Conservation (phyloP, 2,113 vertebrate genomes). For the Motacilla alba region DNA sequence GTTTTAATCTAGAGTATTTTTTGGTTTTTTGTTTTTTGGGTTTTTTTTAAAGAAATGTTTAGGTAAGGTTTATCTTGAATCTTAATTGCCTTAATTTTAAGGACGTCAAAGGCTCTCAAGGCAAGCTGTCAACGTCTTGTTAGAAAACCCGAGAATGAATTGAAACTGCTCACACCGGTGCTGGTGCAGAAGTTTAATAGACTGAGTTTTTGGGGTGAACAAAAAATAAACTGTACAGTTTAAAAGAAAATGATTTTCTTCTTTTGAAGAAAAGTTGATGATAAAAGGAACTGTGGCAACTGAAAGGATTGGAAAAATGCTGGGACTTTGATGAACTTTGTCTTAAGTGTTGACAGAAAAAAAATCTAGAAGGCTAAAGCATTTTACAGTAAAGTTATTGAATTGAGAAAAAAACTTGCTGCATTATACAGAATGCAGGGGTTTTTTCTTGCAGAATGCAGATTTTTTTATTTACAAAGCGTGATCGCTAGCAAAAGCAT, state of each 20-base stretch:
- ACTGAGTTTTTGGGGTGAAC: conserved; percentile 83
- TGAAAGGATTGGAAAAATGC: conserved; percentile 79
- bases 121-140: conserved; percentile 86
- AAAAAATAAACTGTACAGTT: conserved; percentile 92
- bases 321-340: conserved; percentile 89
- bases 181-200: conserved; percentile 81
- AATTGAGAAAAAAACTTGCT: conserved; percentile 80
- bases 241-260: conserved; percentile 93
- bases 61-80: conserved; percentile 93
- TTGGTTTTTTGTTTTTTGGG: conserved; percentile 29
- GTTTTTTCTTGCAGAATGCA: conserved; percentile 86
- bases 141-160: conserved; percentile 77
- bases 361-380: conserved; percentile 84
- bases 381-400: conserved; percentile 86
- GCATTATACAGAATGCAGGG: conserved; percentile 86
- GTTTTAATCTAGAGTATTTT: conserved; percentile 62
- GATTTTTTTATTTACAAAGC: conserved; percentile 88
- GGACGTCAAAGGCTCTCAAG: conserved; percentile 85
- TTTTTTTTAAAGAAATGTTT: conserved; percentile 86
- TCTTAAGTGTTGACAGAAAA: conserved; percentile 79
- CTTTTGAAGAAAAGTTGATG: conserved; percentile 94
- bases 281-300: conserved; percentile 89
- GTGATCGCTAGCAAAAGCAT: conserved; percentile 87
- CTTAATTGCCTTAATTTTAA: conserved; percentile 99
- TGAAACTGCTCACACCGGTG: conserved; percentile 78